Evolutionary conservation across 2,113 vertebrate genomes (phyloP).

Genomic region (Megaceryle maxima): DNA sequence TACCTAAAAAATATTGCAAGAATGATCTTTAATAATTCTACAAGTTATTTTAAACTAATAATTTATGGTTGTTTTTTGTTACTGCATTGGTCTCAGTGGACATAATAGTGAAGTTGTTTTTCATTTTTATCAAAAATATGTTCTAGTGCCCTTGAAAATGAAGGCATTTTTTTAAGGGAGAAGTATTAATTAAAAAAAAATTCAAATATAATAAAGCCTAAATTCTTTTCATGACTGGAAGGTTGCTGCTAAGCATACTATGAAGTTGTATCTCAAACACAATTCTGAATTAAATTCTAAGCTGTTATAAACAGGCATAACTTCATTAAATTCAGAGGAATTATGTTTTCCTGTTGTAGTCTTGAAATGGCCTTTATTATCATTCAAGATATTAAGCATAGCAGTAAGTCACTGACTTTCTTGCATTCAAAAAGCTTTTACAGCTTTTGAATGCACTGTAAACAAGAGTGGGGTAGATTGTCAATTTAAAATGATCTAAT

Average conservation of each 20-base stretch:
- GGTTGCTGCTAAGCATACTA: constrained; percentile 9
- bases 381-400: not conserved
- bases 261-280: not conserved
- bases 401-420: constrained; percentile 1
- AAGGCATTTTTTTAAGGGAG: constrained; percentile 17
- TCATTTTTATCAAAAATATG: constrained; percentile 54
- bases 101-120: constrained; percentile 61
- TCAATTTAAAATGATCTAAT: constrained; percentile 24
- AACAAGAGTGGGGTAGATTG: not conserved
- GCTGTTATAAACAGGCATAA: not conserved
- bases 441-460: not conserved
- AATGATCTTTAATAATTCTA: not conserved
- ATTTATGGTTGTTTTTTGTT: not conserved
- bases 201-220: constrained; percentile 13
- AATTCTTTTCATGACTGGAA: constrained; percentile 30
- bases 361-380: constrained; percentile 18
- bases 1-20: not conserved
- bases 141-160: constrained; percentile 18
- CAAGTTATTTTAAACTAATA: constrained; percentile 46
- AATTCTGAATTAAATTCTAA: not conserved
- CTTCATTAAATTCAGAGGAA: constrained; percentile 7
- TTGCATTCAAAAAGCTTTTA: not conserved
- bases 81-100: constrained; percentile 59
- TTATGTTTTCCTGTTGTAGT: not conserved
- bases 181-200: constrained; percentile 57